Evolutionary conservation across 1,140 invertebrate species (phyloP), one percentile per base, ranked within the genome.

Genomic region (Harlomillsia oculata): DNA sequence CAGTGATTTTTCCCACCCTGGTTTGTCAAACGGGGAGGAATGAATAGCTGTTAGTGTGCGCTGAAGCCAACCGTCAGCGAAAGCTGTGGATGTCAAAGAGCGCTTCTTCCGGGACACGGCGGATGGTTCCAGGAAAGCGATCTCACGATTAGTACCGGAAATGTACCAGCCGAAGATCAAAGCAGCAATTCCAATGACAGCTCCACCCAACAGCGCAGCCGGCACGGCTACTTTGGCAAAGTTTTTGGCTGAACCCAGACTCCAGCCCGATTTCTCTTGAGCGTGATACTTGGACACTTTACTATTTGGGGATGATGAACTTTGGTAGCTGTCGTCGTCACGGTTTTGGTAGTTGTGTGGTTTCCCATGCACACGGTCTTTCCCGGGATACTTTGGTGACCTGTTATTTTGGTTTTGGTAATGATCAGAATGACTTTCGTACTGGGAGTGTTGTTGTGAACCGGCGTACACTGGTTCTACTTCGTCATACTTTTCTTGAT

Each of bases 111-210:
- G 59, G 34, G 59, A 62, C 30, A 62, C 56, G 25, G 63, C 53
- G 36, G 63, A 45, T 20, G 60, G 59, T 29, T 65, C 64, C 20
- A 62, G 53, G 54, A 65, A 65, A 43, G 64, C 64, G 21, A 65
- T 62, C 46, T 65, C 64, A 11, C 63, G 51, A 43, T 65, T 65
- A 23, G 30, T 36, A 20, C 63, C 63, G 44, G 39, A 59, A 43
- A 65, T 56, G 34, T 65, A 65, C 63, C 63, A 65, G 26, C 45
- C 41, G 20, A 65, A 56, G 36, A 65, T 65, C n/a, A 65, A 46
- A 41, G 36, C 59, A 3, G 32, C 51, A 50, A 65, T 62, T n/a
- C 46, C 56, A 48, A 62, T 20, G 11, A 61, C 60, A 14, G 63
- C 56, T 21, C 59, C 63, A 36, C 57, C 58, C 20, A 64, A 48